Evolutionary conservation across 2,888 invertebrate genomes (phyloP).

Genomic region (Gymnoscelis rufifasciata): DNA sequence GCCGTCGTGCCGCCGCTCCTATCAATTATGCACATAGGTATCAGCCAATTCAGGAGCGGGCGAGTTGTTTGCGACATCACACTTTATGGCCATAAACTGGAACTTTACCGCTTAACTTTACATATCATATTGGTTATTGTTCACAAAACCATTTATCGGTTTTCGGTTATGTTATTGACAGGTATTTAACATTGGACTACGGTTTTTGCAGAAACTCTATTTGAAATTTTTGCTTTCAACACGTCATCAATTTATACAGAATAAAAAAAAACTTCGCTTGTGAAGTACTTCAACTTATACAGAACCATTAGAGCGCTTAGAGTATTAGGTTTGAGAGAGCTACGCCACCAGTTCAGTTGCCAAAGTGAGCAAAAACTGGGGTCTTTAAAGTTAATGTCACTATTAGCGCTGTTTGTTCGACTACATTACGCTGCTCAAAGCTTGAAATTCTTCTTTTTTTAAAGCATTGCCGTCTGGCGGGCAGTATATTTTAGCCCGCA

Average conservation of each 20-base stretch:
- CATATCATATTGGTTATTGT: conserved; percentile 12
- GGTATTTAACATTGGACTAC: conserved; percentile 5
- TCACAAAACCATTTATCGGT: conserved; percentile 14
- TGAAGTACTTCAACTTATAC: too few species aligned
- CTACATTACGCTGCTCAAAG: conserved; percentile 10
- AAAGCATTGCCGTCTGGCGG: not conserved
- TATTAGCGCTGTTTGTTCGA: conserved; percentile 27
- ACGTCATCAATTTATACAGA: too few species aligned
- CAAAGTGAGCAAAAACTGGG: conserved; percentile 34
- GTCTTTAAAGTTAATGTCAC: conserved; percentile 30
- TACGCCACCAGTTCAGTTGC: conserved; percentile 19
- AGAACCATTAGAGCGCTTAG: conserved; percentile 30
- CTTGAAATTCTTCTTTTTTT: not conserved
- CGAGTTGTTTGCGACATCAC: conserved; percentile 45
- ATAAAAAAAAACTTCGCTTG: too few species aligned
- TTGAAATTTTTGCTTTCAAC: conserved; percentile 10
- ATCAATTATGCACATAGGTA: conserved; percentile 63
- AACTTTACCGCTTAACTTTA: conserved; percentile 24
- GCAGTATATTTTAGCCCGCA: not conserved
- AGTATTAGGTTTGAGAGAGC: conserved; percentile 26
- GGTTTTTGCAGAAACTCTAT: conserved; percentile 17
- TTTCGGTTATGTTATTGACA: conserved; percentile 12
- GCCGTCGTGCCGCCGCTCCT: conserved; percentile 43
- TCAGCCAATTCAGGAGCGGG: conserved; percentile 45
- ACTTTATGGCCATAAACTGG: conserved; percentile 35